phyloP scores from a whole-genome alignment of 2,113 vertebrate species.

The Amblyopsis rosae region DNA sequence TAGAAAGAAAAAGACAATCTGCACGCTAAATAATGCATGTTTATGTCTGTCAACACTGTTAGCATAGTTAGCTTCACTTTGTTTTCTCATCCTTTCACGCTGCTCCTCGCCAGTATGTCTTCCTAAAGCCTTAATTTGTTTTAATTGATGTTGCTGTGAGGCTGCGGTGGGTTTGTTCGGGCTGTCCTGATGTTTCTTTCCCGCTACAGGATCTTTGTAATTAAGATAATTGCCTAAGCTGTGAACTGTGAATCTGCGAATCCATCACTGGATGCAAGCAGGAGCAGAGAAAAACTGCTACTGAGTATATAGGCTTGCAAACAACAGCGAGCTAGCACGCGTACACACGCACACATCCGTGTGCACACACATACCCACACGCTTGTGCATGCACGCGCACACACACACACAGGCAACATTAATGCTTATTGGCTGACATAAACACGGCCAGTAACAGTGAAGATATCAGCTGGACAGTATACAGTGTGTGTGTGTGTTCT shows the following conservation, averaged over 20 bases:
- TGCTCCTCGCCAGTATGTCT: slow-evolving; percentile 25
- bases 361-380: neutral
- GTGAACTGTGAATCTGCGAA: slow-evolving; percentile 31
- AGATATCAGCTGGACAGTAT: neutral
- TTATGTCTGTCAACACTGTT: neutral
- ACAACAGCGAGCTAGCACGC: no score
- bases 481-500: slow-evolving; percentile 34
- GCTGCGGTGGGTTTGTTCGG: slow-evolving; percentile 9
- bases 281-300: neutral
- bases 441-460: neutral
- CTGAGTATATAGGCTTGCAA: neutral
- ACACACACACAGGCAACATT: slow-evolving; percentile 3
- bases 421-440: neutral
- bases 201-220: slow-evolving; percentile 34
- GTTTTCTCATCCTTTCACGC: neutral
- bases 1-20: neutral
- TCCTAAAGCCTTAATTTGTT: slow-evolving; percentile 38
- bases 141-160: slow-evolving; percentile 38
- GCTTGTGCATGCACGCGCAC: neutral
- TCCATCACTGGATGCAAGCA: slow-evolving; percentile 11
- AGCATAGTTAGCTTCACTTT: neutral
- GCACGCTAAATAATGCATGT: neutral
- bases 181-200: slow-evolving; percentile 8
- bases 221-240: slow-evolving; percentile 53
- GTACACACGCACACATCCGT: no score